Percentiles rank a stretch among this genome's conserved stretches.
These are phyloP conservation scores for Poeciliopsis retropinna DNA, from an alignment of 2,113 vertebrate genomes.

Conservation along the genomic window DNA sequence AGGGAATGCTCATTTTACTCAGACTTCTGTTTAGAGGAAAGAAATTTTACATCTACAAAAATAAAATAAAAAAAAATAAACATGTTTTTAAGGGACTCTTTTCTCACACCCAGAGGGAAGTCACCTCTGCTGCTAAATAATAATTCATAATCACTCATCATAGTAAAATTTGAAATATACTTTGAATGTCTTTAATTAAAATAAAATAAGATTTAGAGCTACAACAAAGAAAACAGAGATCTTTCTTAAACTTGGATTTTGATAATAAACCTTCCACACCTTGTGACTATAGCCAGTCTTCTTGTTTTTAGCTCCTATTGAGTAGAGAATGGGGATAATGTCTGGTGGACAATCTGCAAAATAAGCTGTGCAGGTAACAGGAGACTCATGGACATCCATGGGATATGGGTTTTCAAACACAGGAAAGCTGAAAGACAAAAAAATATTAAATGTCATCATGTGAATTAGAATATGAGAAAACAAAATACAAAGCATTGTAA, in stretches of 20 bases:
- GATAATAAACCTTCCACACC: constrained; percentile 75
- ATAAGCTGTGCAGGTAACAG: constrained; percentile 97
- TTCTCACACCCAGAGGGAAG: too few species aligned
- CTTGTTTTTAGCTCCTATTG: constrained; percentile 97
- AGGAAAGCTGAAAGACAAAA: constrained; percentile 85
- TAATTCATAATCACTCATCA: not conserved
- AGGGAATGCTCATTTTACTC: too few species aligned
- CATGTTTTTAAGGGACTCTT: too few species aligned
- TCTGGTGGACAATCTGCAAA: constrained; percentile 97
- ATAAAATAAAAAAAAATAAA: not conserved
- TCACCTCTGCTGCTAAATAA: not conserved
- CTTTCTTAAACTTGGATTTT: not conserved
- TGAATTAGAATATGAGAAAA: not conserved
- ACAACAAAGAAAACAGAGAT: not conserved
- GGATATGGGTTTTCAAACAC: constrained; percentile 99
- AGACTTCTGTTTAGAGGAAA: not conserved
- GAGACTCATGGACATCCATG: constrained; percentile 98
- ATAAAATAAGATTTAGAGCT: not conserved
- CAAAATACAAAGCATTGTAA: not conserved
- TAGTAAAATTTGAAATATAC: not conserved
- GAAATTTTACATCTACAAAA: not conserved
- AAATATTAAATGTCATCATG: not conserved
- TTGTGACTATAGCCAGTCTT: constrained; percentile 97
- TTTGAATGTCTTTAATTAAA: too few species aligned
- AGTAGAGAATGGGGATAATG: constrained; percentile 96